phyloP scores from a whole-genome alignment of 1,140 invertebrate species.

The Aphelenchoides fujianensis region DNA sequence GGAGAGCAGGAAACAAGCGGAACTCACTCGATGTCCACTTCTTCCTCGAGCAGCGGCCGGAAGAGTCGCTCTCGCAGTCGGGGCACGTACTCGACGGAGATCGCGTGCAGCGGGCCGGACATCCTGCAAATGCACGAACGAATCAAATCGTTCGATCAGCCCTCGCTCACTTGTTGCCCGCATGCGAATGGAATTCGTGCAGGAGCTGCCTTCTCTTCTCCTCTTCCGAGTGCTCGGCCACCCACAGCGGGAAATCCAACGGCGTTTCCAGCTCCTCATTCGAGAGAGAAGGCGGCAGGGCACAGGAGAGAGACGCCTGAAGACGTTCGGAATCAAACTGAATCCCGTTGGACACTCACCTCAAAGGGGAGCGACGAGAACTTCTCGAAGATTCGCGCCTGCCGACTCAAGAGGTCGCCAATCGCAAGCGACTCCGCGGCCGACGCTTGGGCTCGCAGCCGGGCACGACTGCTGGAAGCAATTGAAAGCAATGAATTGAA shows the following conservation, averaged over 20 bases:
- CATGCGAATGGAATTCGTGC: slow-evolving; percentile 78
- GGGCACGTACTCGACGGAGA: slow-evolving; percentile 48
- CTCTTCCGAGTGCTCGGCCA: slow-evolving; percentile 85
- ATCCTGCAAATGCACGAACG: slow-evolving; percentile 38
- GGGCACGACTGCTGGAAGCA: slow-evolving; percentile 38
- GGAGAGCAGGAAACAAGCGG: neutral
- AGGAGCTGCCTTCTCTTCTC: slow-evolving; percentile 78
- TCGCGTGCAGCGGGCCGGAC: slow-evolving; percentile 42
- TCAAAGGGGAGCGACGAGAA: slow-evolving; percentile 88
- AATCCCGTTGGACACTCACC: slow-evolving; percentile 63
- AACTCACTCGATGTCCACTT: slow-evolving; percentile 66
- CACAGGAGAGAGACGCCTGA: slow-evolving; percentile 83
- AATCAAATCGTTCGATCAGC: slow-evolving; percentile 21
- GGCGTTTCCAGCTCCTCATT: slow-evolving; percentile 74
- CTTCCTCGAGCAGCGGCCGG: slow-evolving; percentile 69
- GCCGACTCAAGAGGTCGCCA: slow-evolving; percentile 79
- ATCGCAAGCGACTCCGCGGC: slow-evolving; percentile 79
- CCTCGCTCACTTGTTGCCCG: slow-evolving; percentile 74
- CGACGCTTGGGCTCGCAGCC: slow-evolving; percentile 72
- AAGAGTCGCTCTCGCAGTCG: slow-evolving; percentile 42
- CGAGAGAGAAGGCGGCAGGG: slow-evolving; percentile 81
- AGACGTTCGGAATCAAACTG: neutral
- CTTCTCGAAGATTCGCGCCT: slow-evolving; percentile 73
- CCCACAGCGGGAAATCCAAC: slow-evolving; percentile 87
- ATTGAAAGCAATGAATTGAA: no score